Evolutionary conservation across 2,797 vertebrate genomes (phyloP), one percentile per base, ranked within the genome.

Genomic region (Salmo trutta): DNA sequence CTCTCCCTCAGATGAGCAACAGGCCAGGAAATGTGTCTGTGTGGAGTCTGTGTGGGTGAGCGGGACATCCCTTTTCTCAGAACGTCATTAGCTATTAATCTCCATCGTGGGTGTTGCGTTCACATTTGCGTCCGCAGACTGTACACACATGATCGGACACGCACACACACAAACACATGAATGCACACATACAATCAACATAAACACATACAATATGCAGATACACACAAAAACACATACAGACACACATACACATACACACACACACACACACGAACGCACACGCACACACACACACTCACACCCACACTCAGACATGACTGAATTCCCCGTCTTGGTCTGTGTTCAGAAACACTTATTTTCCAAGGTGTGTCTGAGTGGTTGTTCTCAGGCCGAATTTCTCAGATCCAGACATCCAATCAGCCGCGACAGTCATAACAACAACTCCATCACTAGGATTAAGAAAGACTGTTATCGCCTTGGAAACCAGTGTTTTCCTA

Each of bases 1-100:
- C 77, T 69, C 79, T 71, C 80, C 76, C 66, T 74, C 3, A 76
- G 77, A 82, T 56, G 79, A 91, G 84, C 70, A 16, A 67, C 69
- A 85, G 56, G 80, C 86, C 83, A 84, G 86, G 86, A 91, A 91
- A 90, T 56, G 31, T 21, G 27, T 73, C 19, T 33, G 41, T 47
- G 41, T 47, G 41, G 41, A 12, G 10, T 12, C 10, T 47, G 10
- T 47, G 80, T 84, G 70, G 79, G 81, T 62, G 10, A 47, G 12
- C 51, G 79, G 81, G 76, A 67, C 74, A 88, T 86, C 80, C 88
- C 73, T 80, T 72, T 90, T 88, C 86, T 87, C 77, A 90, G 87
- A 90, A 86, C 79, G 81, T 79, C 79, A 79, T 70, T 72, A 66
- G 75, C n/a, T 75, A 88, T 87, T 88, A 89, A 92, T 92, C 87